Evolutionary conservation across 1,140 invertebrate genomes (phyloP).

Genomic region (Caenorhabditis briggsae): DNA sequence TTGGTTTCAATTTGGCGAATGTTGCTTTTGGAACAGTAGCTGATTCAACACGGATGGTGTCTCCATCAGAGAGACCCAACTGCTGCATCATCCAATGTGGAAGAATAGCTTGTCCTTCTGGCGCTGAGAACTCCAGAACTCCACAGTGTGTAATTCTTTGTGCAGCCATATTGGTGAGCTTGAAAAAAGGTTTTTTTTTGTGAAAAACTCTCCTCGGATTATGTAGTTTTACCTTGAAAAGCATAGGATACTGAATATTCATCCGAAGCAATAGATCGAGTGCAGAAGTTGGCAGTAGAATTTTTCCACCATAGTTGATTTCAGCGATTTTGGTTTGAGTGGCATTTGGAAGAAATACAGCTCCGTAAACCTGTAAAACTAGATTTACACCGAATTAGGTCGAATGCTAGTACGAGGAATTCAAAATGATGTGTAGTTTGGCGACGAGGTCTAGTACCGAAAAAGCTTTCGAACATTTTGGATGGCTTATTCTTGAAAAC

Average conservation of each 20-base stretch:
- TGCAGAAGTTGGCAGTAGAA: constrained; percentile 75
- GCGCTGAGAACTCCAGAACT: constrained; percentile 97
- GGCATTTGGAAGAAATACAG: constrained; percentile 68
- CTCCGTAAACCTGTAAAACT: constrained; percentile 16
- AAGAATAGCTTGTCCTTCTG: constrained; percentile 87
- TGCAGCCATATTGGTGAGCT: constrained; percentile 40
- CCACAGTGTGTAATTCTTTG: constrained; percentile 89
- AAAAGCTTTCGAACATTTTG: constrained; percentile 18
- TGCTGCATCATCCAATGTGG: constrained; percentile 95
- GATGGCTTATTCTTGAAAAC: not conserved
- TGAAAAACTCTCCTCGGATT: not conserved
- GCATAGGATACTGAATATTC: constrained; percentile 98
- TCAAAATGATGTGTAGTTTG: not conserved
- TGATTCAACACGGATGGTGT: constrained; percentile 90
- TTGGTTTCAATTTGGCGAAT: constrained; percentile 97
- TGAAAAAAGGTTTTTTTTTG: not conserved
- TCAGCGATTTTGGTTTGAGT: constrained; percentile 73
- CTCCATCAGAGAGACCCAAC: constrained; percentile 90
- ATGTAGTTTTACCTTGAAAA: constrained; percentile 89
- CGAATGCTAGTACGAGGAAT: not conserved
- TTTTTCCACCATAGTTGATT: constrained; percentile 77
- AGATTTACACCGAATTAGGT: too few species aligned
- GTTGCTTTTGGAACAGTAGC: constrained; percentile 92
- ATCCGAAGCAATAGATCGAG: constrained; percentile 81
- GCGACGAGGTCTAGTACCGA: not conserved